A percentile compares a stretch with the other conserved stretches of the same genome.
Conservation (phyloP, 2,797 vertebrate genomes). For the Cossypha caffra region DNA sequence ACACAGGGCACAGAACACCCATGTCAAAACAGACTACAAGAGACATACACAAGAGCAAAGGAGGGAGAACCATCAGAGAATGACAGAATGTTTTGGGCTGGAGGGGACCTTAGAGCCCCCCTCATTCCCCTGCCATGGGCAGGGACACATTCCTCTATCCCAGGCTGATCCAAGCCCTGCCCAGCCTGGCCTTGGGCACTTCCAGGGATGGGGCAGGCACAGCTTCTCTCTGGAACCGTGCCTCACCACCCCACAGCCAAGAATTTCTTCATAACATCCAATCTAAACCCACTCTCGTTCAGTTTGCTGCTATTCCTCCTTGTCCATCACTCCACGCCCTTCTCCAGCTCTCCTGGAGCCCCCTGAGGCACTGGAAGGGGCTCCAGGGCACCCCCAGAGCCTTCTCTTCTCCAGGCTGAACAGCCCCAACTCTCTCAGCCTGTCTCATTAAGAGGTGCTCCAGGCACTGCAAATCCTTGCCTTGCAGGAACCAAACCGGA, state of each 20-base stretch:
- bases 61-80: neutral
- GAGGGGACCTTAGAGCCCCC: neutral
- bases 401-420: neutral
- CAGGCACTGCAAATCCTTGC: neutral
- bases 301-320: neutral
- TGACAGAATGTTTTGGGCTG: neutral
- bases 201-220: neutral
- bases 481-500: neutral
- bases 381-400: neutral
- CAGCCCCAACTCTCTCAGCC: neutral
- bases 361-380: neutral
- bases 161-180: accelerated
- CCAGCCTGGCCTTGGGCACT: neutral
- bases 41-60: accelerated
- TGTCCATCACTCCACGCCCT: neutral
- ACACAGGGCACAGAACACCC: neutral
- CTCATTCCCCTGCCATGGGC: neutral
- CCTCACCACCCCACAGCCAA: accelerated
- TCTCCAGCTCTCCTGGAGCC: neutral
- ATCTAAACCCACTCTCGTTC: neutral
- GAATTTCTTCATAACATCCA: neutral
- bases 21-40: neutral
- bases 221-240: neutral
- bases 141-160: accelerated
- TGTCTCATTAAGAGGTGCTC: neutral